A percentile compares a stretch with the other conserved stretches of the same genome.
Conservation (phyloP, 2,113 vertebrate genomes). For the Petromus typicus region DNA sequence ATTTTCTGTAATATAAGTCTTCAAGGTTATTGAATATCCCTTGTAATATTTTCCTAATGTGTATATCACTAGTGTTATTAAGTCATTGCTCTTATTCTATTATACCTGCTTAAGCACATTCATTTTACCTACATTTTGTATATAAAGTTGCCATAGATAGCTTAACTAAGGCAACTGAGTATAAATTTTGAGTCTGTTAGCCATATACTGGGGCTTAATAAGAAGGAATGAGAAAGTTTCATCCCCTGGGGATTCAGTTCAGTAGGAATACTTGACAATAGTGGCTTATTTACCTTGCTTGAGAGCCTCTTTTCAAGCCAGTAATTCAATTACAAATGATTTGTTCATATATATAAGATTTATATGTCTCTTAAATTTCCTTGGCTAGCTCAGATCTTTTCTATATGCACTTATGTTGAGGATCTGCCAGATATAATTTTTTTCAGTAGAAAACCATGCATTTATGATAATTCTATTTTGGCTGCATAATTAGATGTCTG, state of each 20-base stretch:
- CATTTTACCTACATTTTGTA: neutral
- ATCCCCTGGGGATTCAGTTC: neutral
- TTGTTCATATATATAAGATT: neutral
- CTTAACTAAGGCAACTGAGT: neutral
- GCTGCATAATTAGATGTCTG: constrained; percentile 42
- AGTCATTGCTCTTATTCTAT: neutral
- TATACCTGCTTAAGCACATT: neutral
- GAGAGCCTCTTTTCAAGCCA: constrained; percentile 3
- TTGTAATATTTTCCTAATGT: neutral
- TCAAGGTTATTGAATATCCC: neutral
- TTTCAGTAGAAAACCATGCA: neutral
- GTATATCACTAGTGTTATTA: neutral
- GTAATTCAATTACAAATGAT: constrained; percentile 52
- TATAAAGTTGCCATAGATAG: neutral
- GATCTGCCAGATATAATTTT: constrained; percentile 12
- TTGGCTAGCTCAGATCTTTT: constrained; percentile 5
- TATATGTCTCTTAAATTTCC: constrained; percentile 28
- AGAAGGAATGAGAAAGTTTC: neutral
- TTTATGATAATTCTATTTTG: constrained; percentile 39
- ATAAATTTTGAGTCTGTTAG: neutral
- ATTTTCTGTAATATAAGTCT: neutral
- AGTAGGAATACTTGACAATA: neutral
- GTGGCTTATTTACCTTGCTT: neutral
- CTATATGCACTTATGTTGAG: constrained; percentile 19
- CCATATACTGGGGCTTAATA: neutral